Base-by-base conservation (phyloP, 2,113 vertebrate species). In the Oplegnathus fasciatus region DNA sequence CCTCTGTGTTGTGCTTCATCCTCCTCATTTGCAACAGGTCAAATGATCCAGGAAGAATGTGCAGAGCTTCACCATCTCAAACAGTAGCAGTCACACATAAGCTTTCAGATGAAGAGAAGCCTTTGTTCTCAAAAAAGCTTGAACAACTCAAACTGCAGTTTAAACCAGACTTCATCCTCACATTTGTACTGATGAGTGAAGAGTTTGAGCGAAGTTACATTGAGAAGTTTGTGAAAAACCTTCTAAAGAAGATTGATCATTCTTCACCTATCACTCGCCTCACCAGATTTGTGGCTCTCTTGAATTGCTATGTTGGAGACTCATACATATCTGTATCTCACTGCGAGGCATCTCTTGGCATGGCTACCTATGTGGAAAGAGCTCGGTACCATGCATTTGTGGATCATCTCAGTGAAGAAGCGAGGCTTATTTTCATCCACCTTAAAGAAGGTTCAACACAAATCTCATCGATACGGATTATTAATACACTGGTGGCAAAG, bases 101-200 rank as follows among this genome's bases (percentile, higher is more conserved):
- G 1, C 82, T 96, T 44, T 94, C 86, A 0, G 11, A 15, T 1
- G 57, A 30, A 0, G 95, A 96, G 75, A 95, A 94, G 86, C 72
- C 1, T 0, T 1, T 81, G 74, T 96, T 96, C 72, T 85, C 40
- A 61, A 67, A n/a, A 6, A 96, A 96, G 85, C 30, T 9, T 0
- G 60, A 69, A 9, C 2, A 94, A 18, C 81, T 92, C 20, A 44
- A 84, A 44, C 0, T 0, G 15, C 61, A 94, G 0, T 62, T 82
- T 20, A 69, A 91, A 18, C 40, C 88, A 28, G 85, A 95, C 60
- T 94, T 90, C 20, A 96, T 96, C 32, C 88, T 96, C 3, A 96
- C 95, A 0, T 96, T 96, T 65, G 95, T 96, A 15, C 89, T 96
- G 24, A 95, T 96, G 95, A 93, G 26, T 0, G 0, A 95, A 48